phyloP scores from a whole-genome alignment of 2,797 vertebrate species.

The Danio kyathit region DNA sequence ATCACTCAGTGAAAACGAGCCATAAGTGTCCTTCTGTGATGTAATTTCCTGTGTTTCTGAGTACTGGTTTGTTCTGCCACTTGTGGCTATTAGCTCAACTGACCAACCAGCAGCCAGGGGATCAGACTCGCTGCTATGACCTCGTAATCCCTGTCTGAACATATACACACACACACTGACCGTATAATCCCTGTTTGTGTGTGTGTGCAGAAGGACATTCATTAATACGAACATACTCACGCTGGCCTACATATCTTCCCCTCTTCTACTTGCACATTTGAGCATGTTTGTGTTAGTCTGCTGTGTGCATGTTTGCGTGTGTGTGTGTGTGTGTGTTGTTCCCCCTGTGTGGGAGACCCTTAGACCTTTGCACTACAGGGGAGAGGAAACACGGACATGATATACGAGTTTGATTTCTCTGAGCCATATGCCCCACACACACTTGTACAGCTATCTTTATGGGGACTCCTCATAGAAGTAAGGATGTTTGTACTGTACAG shows the following conservation, averaged over 20 bases:
- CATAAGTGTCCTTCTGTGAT: no score
- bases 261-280: not conserved
- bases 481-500: no score
- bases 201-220: slow-evolving; percentile 25
- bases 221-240: slow-evolving; percentile 24
- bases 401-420: slow-evolving; percentile 76
- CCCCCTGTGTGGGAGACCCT: no score
- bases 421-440: slow-evolving; percentile 70
- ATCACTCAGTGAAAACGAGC: no score
- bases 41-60: no score
- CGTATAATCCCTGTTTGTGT: slow-evolving; percentile 18
- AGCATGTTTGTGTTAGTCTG: slow-evolving; percentile 21
- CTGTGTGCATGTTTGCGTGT: not conserved
- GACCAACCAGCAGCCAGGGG: slow-evolving; percentile 76
- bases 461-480: no score
- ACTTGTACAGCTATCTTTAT: slow-evolving; percentile 2
- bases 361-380: not conserved
- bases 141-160: slow-evolving; percentile 42
- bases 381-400: slow-evolving; percentile 70
- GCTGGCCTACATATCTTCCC: slow-evolving; percentile 15
- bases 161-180: slow-evolving; percentile 14
- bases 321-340: no score
- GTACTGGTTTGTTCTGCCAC: no score
- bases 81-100: slow-evolving; percentile 29
- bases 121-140: slow-evolving; percentile 59